These are phyloP conservation scores for Dermolepida albohirtum DNA, from an alignment of 2,888 invertebrate genomes.

Conservation along the genomic window DNA sequence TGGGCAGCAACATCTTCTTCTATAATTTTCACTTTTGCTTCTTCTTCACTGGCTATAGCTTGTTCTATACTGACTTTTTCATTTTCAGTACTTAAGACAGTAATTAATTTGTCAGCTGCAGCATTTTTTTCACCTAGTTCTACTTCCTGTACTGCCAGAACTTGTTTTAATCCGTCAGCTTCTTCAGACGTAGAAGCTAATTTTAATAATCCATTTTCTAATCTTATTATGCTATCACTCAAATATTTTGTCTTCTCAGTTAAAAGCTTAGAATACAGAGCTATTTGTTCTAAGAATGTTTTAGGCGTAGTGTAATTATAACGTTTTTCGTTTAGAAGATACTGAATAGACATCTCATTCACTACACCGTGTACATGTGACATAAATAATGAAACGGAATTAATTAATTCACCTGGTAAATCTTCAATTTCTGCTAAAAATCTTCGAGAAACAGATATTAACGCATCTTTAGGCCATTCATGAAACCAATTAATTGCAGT, in stretches of 20 bases:
- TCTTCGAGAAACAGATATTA: constrained; percentile 87
- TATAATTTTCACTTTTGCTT: constrained; percentile 89
- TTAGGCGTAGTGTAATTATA: constrained; percentile 98
- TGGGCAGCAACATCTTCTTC: constrained; percentile 89
- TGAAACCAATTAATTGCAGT: constrained; percentile 97
- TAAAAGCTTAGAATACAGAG: constrained; percentile 80
- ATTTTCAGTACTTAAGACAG: constrained; percentile 89
- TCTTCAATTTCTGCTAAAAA: constrained; percentile 84
- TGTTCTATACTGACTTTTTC: constrained; percentile 92
- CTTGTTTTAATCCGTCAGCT: constrained; percentile 84
- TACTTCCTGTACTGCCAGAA: constrained; percentile 72
- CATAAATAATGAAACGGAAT: constrained; percentile 86
- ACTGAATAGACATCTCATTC: constrained; percentile 84
- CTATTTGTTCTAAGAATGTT: constrained; percentile 93
- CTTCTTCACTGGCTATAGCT: constrained; percentile 84
- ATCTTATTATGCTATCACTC: constrained; percentile 78
- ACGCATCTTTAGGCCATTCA: constrained; percentile 93
- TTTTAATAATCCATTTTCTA: constrained; percentile 91
- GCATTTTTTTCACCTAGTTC: constrained; percentile 89
- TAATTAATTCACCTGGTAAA: constrained; percentile 73
- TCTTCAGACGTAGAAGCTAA: constrained; percentile 87
- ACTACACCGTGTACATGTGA: constrained; percentile 90
- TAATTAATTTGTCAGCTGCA: constrained; percentile 88
- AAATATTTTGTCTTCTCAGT: constrained; percentile 76
- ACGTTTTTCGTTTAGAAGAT: constrained; percentile 85